Evolutionary conservation across 2,113 vertebrate species (phyloP), one percentile per base, ranked within the genome.

Genomic region (Misgurnus anguillicaudatus): DNA sequence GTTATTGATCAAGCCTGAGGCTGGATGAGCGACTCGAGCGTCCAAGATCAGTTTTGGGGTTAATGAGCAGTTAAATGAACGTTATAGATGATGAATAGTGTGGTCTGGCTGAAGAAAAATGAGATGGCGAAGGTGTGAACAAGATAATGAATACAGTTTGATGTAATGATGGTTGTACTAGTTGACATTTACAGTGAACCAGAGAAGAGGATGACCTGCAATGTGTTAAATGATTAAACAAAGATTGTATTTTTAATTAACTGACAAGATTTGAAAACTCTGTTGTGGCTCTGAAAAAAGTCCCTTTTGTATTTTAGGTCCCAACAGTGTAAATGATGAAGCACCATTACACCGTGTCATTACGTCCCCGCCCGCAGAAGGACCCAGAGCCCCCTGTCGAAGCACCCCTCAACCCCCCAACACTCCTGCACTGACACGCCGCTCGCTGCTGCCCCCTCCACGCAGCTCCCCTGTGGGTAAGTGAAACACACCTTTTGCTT

Each of bases 401-500:
- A 86, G 21, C 68, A 72, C 83, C 0, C 80, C 83, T 0, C 89
- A 91, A 24, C 85, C 83, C 2, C 81, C 91, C 0, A 89, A 89
- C 85, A 89, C 70, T 39, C 82, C 82, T 11, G 82, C 80, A 0
- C 83, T 89, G 11, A 87, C 91, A 16, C 94, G 94, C 75, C 93
- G 88, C 86, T 94, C 92, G 78, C 85, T 95, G 68, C 91, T 95
- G 80, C 94, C 93, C 0, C 92, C 93, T 2, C 92, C 94, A 1
- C 94, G 93, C 19, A 60, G 67, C 13, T 86, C 84, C 13, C 86
- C 86, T 21, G 78, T 81, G 1, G 71, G 86, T 87, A 82, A 66
- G 80, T 51, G 19, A 10, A 61, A 31, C 11, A 13, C n/a, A 19
- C 9, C 47, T 10, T 45, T 8, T 45, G 1, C 42, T 45, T 45